phyloP scores from a whole-genome alignment of 2,888 invertebrate genomes.

The Dascillus cervinus region DNA sequence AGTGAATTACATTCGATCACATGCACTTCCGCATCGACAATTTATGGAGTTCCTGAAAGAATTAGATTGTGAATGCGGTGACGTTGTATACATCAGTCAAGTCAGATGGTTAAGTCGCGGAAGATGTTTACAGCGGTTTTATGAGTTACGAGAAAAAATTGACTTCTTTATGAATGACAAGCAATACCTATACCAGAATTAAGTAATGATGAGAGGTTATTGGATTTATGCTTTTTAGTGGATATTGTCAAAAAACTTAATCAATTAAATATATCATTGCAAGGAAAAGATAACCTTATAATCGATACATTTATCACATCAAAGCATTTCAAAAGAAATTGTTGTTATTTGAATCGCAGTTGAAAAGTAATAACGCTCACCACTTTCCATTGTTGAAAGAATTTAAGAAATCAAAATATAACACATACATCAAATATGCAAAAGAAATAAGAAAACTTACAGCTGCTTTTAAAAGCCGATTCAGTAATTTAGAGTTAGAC shows the following conservation, averaged over 20 bases:
- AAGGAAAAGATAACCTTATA: constrained; percentile 10
- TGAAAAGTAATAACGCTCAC: constrained; percentile 10
- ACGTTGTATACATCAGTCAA: constrained; percentile 13
- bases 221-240: constrained; percentile 16
- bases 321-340: constrained; percentile 8
- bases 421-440: no score
- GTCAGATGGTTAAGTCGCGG: constrained; percentile 16
- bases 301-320: no score
- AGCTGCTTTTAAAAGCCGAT: no score
- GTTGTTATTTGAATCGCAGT: constrained; percentile 9
- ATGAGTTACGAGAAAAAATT: constrained; percentile 5
- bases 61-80: constrained; percentile 11
- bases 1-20: constrained; percentile 16
- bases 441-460: no score
- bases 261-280: constrained; percentile 13
- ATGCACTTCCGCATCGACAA: constrained; percentile 16
- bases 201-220: constrained; percentile 10
- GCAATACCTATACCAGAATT: constrained; percentile 10
- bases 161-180: constrained; percentile 7
- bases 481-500: no score
- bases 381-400: constrained; percentile 15
- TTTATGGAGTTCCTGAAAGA: constrained; percentile 11
- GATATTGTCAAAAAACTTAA: constrained; percentile 12
- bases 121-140: constrained; percentile 10
- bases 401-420: constrained; percentile 8